Conservation (phyloP, 2,888 invertebrate genomes). For the Drosophila quinaria region DNA sequence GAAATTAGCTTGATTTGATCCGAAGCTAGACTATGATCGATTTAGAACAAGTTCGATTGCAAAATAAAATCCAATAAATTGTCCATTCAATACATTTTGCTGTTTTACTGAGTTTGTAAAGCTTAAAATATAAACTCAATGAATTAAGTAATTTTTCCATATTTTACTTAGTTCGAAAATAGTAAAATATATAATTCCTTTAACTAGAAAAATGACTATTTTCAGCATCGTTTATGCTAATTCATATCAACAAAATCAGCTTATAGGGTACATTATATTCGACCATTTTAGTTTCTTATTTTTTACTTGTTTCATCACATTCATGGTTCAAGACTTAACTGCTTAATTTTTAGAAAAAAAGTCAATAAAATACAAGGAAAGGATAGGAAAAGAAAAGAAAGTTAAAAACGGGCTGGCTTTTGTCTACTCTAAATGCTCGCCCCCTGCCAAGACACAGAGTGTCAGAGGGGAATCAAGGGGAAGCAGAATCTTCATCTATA, state of each 20-base stretch:
- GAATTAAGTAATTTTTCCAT: no score
- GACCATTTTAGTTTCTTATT: neutral
- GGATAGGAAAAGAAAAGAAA: slow-evolving; percentile 21
- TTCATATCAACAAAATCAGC: neutral
- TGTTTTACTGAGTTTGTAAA: no score
- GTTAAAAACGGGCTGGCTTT: slow-evolving; percentile 44
- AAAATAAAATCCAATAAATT: no score
- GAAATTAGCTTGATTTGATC: neutral
- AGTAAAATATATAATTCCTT: no score
- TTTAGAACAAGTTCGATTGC: neutral
- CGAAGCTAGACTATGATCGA: neutral
- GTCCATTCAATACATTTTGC: no score
- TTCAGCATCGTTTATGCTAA: no score
- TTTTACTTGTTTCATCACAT: slow-evolving; percentile 26
- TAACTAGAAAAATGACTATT: no score
- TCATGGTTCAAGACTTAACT: slow-evolving; percentile 60
- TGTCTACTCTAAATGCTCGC: slow-evolving; percentile 43
- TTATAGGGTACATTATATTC: slow-evolving; percentile 16
- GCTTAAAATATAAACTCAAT: no score
- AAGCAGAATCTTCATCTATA: slow-evolving; percentile 31
- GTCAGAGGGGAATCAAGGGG: neutral
- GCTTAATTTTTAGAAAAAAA: slow-evolving; percentile 68
- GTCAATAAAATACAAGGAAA: slow-evolving; percentile 29
- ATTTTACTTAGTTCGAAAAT: no score
- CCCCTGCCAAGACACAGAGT: slow-evolving; percentile 21